Evolutionary conservation across 2,113 vertebrate species (phyloP), one percentile per base, ranked within the genome.

Genomic region (Willisornis vidua): DNA sequence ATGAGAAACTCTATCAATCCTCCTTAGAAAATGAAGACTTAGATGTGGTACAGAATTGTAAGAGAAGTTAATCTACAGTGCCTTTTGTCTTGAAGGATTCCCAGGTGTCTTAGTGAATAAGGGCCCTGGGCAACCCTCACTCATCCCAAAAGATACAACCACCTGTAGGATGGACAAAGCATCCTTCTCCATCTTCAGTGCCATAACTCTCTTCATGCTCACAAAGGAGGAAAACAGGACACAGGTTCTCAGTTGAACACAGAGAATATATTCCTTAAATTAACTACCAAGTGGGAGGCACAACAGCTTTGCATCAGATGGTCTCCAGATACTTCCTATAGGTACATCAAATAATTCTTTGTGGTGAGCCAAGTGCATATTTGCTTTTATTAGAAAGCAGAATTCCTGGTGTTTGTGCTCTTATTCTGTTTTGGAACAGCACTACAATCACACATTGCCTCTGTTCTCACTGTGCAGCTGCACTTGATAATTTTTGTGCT

Each of bases 321-420:
- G 37, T 93, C 66, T 95, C 87, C 71, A 75, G 89, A 73, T 41
- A 59, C 11, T 66, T 74, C 66, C 59, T 49, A 46, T 4, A 59
- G 37, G 57, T 49, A 67, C 35, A 39, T 68, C 39, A 94, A 71
- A 71, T 61, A 77, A 77, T 84, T 81, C 49, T 37, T 82, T 80
- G 54, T 5, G 79, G 65, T 10, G 41, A 96, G 19, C 19, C 51
- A 84, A 77, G 9, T 29, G 52, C 31, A 35, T 79, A 74, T 66
- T 41, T 75, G 12, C 62, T 85, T 92, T 71, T 79, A 93, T 84
- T 92, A 89, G 88, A 92, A 70, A 94, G 92, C 46, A 88, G 51
- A 78, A 65, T 68, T 94, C 57, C 39, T 78, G 33, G 43, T 66
- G 46, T 70, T 92, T 78, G 31, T 58, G 78, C 33, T 57, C 29